Percentiles rank a stretch among this genome's conserved stretches.
These are phyloP conservation scores for Sicus ferrugineus DNA, from an alignment of 2,888 invertebrate genomes.

Conservation along the genomic window DNA sequence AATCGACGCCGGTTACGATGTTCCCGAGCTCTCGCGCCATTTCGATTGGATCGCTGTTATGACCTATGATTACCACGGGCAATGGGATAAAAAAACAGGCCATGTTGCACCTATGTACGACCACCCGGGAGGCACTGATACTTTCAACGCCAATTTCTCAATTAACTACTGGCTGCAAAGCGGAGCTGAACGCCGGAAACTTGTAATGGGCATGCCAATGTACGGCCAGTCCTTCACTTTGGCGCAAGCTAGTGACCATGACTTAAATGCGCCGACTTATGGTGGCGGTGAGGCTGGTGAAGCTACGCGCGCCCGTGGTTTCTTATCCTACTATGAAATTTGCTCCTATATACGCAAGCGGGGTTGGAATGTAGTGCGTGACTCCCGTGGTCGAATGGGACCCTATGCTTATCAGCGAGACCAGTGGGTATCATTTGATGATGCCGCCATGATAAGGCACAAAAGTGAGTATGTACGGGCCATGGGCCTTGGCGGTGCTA, in stretches of 20 bases:
- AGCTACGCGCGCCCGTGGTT: slow-evolving; percentile 85
- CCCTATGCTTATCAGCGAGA: slow-evolving; percentile 83
- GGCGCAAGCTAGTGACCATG: slow-evolving; percentile 71
- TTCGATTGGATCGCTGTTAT: slow-evolving; percentile 91
- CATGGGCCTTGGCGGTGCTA: slow-evolving; percentile 83
- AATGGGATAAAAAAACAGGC: slow-evolving; percentile 90
- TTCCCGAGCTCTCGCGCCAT: slow-evolving; percentile 76
- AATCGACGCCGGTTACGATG: slow-evolving; percentile 85
- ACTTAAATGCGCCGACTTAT: slow-evolving; percentile 79
- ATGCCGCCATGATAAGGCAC: slow-evolving; percentile 81
- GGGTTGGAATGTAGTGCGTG: slow-evolving; percentile 81
- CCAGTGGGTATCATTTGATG: slow-evolving; percentile 95
- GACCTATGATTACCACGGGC: slow-evolving; percentile 91
- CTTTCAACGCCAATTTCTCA: slow-evolving; percentile 87
- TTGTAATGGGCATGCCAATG: slow-evolving; percentile 87
- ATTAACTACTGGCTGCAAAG: slow-evolving; percentile 85
- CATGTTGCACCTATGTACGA: slow-evolving; percentile 88
- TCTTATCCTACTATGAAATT: slow-evolving; percentile 89
- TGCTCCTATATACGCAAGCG: slow-evolving; percentile 78
- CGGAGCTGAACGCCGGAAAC: slow-evolving; percentile 80
- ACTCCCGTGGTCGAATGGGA: slow-evolving; percentile 82
- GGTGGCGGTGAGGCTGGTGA: slow-evolving; percentile 91
- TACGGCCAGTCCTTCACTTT: slow-evolving; percentile 90
- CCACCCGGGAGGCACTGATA: slow-evolving; percentile 75
- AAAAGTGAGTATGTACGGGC: slow-evolving; percentile 83